Percentiles rank a stretch among this genome's conserved stretches.
Evolutionary conservation across 2,888 invertebrate species (phyloP).

Genomic region (Cheilosia soror): DNA sequence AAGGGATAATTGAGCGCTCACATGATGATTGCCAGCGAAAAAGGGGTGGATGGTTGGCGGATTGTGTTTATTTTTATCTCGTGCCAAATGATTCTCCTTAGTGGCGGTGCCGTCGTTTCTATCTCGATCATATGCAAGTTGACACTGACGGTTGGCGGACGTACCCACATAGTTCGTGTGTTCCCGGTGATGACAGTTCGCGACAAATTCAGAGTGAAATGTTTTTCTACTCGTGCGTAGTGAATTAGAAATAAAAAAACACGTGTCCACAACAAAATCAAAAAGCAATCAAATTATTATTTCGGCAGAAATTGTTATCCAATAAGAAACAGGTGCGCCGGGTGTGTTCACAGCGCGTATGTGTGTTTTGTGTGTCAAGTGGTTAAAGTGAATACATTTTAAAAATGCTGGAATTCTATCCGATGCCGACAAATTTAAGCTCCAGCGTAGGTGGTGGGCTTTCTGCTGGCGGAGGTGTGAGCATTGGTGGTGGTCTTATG

Average conservation of each 20-base stretch:
- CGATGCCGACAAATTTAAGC: constrained; percentile 83
- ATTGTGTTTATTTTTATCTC: constrained; percentile 70
- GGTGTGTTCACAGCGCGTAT: constrained; percentile 47
- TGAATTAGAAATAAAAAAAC: constrained; percentile 17
- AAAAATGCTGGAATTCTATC: constrained; percentile 83
- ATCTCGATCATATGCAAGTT: constrained; percentile 82
- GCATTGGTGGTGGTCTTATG: constrained; percentile 77
- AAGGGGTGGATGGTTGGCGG: constrained; percentile 72
- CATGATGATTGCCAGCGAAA: constrained; percentile 61
- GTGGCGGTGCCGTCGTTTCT: constrained; percentile 80
- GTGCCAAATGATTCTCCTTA: constrained; percentile 65
- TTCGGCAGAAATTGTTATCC: neutral
- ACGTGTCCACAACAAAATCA: constrained; percentile 14
- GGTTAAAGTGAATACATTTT: constrained; percentile 29
- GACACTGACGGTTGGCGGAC: constrained; percentile 82
- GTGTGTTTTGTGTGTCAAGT: constrained; percentile 25
- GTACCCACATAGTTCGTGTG: constrained; percentile 57
- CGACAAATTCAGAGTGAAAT: constrained; percentile 18
- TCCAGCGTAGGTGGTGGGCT: constrained; percentile 77
- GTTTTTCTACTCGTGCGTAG: constrained; percentile 3
- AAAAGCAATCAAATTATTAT: neutral
- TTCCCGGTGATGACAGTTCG: constrained; percentile 76
- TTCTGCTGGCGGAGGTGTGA: constrained; percentile 42
- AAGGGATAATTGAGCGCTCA: constrained; percentile 71
- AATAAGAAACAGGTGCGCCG: constrained; percentile 43